phyloP scores from a whole-genome alignment of 2,888 invertebrate species.

The Lucinisca nassula region DNA sequence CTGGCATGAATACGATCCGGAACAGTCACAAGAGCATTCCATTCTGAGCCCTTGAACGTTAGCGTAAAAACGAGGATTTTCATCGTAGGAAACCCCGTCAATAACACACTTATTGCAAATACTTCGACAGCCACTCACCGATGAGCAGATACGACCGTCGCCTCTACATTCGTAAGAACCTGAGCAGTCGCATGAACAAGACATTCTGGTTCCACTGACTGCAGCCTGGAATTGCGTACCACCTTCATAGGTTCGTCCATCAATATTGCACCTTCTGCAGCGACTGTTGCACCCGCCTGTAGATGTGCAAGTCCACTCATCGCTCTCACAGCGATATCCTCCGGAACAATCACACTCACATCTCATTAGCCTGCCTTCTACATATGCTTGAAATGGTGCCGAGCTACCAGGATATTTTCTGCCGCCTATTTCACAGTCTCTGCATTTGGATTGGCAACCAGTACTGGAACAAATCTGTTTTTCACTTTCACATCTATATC shows the following conservation, averaged over 20 bases:
- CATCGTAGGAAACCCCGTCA: slow-evolving; percentile 29
- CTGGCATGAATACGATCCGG: slow-evolving; percentile 32
- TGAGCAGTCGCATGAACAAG: slow-evolving; percentile 40
- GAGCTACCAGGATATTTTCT: slow-evolving; percentile 55
- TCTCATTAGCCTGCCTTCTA: slow-evolving; percentile 48
- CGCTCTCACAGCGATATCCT: slow-evolving; percentile 31
- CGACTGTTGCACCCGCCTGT: slow-evolving; percentile 20
- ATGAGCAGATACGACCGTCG: slow-evolving; percentile 20
- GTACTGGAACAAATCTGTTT: slow-evolving; percentile 20
- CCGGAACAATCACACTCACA: slow-evolving; percentile 60
- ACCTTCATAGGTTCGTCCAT: neutral
- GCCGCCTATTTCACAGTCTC: slow-evolving; percentile 69
- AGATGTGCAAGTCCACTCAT: slow-evolving; percentile 14
- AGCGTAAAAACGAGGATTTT: slow-evolving; percentile 53
- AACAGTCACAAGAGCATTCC: slow-evolving; percentile 47
- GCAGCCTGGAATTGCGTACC: slow-evolving; percentile 60
- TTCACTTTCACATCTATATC: slow-evolving; percentile 48
- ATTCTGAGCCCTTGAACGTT: slow-evolving; percentile 36
- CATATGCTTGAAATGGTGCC: slow-evolving; percentile 29
- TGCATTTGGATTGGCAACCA: slow-evolving; percentile 60
- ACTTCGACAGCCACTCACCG: slow-evolving; percentile 25
- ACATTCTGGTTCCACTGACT: slow-evolving; percentile 31
- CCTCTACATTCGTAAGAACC: slow-evolving; percentile 40
- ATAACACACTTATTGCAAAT: slow-evolving; percentile 57
- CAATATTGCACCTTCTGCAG: slow-evolving; percentile 35